Conservation (phyloP, 2,113 vertebrate species). For the Tiliqua scincoides region DNA sequence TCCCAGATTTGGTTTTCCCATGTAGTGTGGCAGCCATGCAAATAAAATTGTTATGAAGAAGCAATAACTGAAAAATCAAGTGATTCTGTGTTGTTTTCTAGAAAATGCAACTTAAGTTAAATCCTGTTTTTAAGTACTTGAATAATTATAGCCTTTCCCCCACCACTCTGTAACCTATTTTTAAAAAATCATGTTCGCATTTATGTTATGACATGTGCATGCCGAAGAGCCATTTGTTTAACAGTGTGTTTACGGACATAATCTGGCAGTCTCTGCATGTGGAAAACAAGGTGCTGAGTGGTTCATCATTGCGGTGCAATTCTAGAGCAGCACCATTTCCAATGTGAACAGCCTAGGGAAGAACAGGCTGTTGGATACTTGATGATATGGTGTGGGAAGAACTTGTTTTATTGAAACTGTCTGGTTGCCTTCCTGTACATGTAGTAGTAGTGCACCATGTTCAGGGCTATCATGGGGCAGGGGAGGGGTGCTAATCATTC, state of each 20-base stretch:
- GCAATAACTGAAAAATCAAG: constrained; percentile 50
- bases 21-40: constrained; percentile 44
- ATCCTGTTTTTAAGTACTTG: constrained; percentile 21
- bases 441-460: neutral
- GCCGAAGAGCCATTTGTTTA: neutral
- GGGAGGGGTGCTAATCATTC: neutral
- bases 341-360: neutral
- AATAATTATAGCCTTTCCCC: constrained; percentile 51
- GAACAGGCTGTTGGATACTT: neutral
- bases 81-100: constrained; percentile 38
- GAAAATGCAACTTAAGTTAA: constrained; percentile 37
- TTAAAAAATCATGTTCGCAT: neutral
- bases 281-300: neutral
- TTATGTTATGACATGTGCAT: neutral
- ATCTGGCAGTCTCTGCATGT: neutral
- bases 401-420: neutral
- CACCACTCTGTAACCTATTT: neutral
- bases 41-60: constrained; percentile 57
- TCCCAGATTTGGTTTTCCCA: constrained; percentile 65
- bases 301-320: neutral
- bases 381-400: too few relatives aligned
- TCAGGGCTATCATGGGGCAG: neutral
- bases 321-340: neutral
- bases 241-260: neutral
- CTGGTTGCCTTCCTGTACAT: neutral